Evolutionary conservation across 2,797 vertebrate species (phyloP), one percentile per base, ranked within the genome.

Genomic region (Rallus crepitans): DNA sequence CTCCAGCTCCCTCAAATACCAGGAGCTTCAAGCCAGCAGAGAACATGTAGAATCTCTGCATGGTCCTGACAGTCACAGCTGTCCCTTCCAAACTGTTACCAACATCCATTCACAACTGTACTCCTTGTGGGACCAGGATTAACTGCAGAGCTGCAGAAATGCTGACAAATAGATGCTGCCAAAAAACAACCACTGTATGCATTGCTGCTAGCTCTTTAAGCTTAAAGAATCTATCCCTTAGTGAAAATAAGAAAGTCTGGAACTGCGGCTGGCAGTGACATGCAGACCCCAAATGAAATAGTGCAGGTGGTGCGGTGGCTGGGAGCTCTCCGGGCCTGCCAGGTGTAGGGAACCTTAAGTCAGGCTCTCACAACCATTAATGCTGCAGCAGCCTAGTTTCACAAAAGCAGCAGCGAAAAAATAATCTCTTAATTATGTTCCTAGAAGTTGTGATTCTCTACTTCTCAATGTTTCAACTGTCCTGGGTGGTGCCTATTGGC

Each of bases 261-360:
- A 80, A 78, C 24, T 20, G 10, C 7, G n/a, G 15, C 11, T 57
- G 18, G 48, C 37, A 81, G 31, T 7, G 15, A 4, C 2, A 11
- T 0, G 4, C 24, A 85, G 33, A 81, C 9, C 0, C 0, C 77
- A n/a, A 75, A 55, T 4, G 5, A 63, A n/a, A 8, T 6, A 12
- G 35, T 37, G 17, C 45, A 28, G 15, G 20, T 15, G 5, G 28
- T 2, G n/a, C 1, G 7, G 50, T 3, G 42, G 6, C 37, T 23
- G 3, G 24, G 11, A 87, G 35, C 12, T 21, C 72, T 55, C 48
- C n/a, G 30, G 45, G 81, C 63, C n/a, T 56, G 11, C 16, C 2
- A 9, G 31, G 25, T 30, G 15, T 6, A 61, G 18, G 16, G 25
- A 82, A 72, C 15, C 28, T 57, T n/a, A 91, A 73, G 70, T 12